phyloP scores from a whole-genome alignment of 2,797 vertebrate species.

The Melanotaenia parkinsoni region DNA sequence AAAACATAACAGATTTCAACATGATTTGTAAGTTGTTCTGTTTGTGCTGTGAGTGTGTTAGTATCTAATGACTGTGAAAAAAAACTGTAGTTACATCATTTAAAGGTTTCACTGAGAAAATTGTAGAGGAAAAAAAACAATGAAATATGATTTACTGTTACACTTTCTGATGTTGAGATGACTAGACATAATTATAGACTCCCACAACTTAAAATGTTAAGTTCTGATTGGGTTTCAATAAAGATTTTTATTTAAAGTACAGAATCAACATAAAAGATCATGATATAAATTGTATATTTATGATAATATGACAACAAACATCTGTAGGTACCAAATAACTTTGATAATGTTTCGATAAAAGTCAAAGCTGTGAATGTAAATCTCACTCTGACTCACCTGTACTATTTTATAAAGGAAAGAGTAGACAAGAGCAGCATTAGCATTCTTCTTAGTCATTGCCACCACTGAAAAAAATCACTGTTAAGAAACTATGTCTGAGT shows the following conservation, averaged over 20 bases:
- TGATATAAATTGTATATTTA: not conserved
- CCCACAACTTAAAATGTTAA: not conserved
- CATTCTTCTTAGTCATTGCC: conserved; percentile 87
- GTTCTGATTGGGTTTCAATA: not conserved
- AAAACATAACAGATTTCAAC: not conserved
- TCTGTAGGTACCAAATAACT: not conserved
- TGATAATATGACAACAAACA: not conserved
- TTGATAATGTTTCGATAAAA: not conserved
- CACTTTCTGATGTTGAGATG: no score
- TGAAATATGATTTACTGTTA: no score
- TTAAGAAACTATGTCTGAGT: conserved; percentile 64
- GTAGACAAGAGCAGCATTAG: conserved; percentile 86
- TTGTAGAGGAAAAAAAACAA: not conserved
- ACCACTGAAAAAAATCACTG: conserved; percentile 77
- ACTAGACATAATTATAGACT: no score
- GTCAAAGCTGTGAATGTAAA: not conserved
- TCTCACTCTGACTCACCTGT: conserved; percentile 72
- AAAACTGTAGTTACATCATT: not conserved
- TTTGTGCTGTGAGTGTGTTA: not conserved
- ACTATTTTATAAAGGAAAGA: conserved; percentile 87
- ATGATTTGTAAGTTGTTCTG: not conserved
- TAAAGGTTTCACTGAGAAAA: not conserved
- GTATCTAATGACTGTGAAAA: not conserved
- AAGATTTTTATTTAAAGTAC: not conserved
- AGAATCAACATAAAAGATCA: no score